phyloP scores from a whole-genome alignment of 2,888 invertebrate species.

The Chrysina gloriosa region DNA sequence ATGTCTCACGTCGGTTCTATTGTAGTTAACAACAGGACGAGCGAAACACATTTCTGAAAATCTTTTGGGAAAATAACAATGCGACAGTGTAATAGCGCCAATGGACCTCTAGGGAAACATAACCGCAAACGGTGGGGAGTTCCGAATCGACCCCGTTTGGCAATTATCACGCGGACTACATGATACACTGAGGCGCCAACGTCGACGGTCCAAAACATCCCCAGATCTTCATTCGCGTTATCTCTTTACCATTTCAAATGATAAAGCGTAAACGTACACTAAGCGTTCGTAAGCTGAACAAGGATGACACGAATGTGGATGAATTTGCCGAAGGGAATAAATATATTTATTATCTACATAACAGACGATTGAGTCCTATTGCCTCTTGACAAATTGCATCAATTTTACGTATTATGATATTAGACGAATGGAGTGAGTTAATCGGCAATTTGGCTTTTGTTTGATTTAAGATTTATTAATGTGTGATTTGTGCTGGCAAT shows the following conservation, averaged over 20 bases:
- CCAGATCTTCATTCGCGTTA: conserved; percentile 25
- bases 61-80: conserved; percentile 55
- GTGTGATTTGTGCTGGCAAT: neutral
- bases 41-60: conserved; percentile 18
- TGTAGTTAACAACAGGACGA: neutral
- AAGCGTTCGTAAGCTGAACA: neutral
- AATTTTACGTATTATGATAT: conserved; percentile 48
- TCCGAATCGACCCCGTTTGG: conserved; percentile 56
- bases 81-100: conserved; percentile 64
- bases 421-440: neutral
- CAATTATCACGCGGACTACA: conserved; percentile 58
- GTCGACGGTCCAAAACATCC: conserved; percentile 27
- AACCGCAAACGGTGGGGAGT: conserved; percentile 62
- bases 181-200: conserved; percentile 35
- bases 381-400: conserved; percentile 51
- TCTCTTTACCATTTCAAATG: conserved; percentile 26
- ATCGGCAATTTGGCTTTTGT: neutral
- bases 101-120: conserved; percentile 64
- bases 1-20: neutral
- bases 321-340: too few relatives aligned
- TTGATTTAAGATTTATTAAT: neutral
- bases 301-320: neutral
- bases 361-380: conserved; percentile 41
- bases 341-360: conserved; percentile 32
- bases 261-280: conserved; percentile 9